Evolutionary conservation across 2,113 vertebrate genomes (phyloP).

Genomic region (Ia io): DNA sequence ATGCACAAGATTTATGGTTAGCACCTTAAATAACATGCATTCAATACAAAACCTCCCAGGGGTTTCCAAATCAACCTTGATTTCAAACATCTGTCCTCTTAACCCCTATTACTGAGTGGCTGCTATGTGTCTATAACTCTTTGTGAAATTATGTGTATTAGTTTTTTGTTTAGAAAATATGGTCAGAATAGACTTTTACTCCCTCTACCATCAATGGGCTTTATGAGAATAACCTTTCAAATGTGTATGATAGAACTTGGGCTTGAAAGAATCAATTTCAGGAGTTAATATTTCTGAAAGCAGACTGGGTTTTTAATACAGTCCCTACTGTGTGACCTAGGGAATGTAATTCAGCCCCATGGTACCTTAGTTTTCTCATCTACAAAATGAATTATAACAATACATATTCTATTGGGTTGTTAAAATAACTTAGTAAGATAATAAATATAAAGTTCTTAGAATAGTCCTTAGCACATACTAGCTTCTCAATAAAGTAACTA

Average conservation of each 20-base stretch:
- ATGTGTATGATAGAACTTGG: neutral
- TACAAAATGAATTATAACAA: neutral
- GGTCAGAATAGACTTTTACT: neutral
- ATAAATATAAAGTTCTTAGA: neutral
- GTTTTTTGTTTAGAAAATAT: neutral
- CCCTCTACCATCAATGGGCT: neutral
- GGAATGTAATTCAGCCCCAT: neutral
- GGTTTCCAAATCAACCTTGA: neutral
- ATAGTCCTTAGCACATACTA: neutral
- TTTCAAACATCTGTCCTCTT: neutral
- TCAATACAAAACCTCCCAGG: neutral
- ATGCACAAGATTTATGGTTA: neutral
- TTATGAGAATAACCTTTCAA: neutral
- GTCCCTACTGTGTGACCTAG: neutral
- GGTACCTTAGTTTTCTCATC: neutral
- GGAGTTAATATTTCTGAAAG: constrained; percentile 13
- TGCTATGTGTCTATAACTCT: neutral
- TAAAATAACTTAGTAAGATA: neutral
- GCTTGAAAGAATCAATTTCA: neutral
- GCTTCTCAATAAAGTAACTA: neutral
- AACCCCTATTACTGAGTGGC: neutral
- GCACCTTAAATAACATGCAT: neutral
- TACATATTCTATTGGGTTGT: neutral
- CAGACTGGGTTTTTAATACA: neutral
- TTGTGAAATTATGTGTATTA: neutral